Percentiles rank a stretch among this genome's conserved stretches.
Evolutionary conservation across 1,140 invertebrate species (phyloP).

Genomic region (Bombus impatiens): DNA sequence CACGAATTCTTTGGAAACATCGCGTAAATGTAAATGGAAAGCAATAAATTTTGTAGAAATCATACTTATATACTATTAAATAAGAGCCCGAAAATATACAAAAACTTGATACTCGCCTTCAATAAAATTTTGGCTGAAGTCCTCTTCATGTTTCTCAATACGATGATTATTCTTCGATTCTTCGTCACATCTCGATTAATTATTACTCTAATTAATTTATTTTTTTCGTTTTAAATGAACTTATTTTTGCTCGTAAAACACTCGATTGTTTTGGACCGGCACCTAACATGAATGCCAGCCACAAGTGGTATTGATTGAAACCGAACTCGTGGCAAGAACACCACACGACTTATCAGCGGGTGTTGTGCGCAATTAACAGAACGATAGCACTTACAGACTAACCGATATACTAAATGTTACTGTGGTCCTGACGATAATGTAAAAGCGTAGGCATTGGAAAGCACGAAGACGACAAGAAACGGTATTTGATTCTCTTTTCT

Average conservation of each 20-base stretch:
- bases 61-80: slow-evolving; percentile 11
- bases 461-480: slow-evolving; percentile 64
- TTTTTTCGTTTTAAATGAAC: neutral
- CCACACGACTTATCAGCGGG: slow-evolving; percentile 23
- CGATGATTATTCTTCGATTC: slow-evolving; percentile 44
- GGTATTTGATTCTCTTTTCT: slow-evolving; percentile 22
- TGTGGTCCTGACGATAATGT: slow-evolving; percentile 64
- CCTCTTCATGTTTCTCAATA: slow-evolving; percentile 49
- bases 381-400: slow-evolving; percentile 59
- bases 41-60: neutral
- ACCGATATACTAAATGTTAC: slow-evolving; percentile 47
- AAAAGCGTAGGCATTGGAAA: slow-evolving; percentile 69
- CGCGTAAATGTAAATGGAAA: neutral
- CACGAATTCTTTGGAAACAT: neutral
- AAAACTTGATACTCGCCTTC: slow-evolving; percentile 75
- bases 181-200: slow-evolving; percentile 45
- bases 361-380: slow-evolving; percentile 37
- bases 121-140: slow-evolving; percentile 21
- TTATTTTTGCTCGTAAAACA: slow-evolving; percentile 42
- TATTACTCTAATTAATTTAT: slow-evolving; percentile 44
- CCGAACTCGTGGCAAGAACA: slow-evolving; percentile 19
- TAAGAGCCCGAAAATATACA: slow-evolving; percentile 37
- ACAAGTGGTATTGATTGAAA: slow-evolving; percentile 12
- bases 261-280: slow-evolving; percentile 16
- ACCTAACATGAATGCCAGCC: slow-evolving; percentile 15